Conservation (phyloP, 1,140 invertebrate genomes). For the Helicoverpa armigera region DNA sequence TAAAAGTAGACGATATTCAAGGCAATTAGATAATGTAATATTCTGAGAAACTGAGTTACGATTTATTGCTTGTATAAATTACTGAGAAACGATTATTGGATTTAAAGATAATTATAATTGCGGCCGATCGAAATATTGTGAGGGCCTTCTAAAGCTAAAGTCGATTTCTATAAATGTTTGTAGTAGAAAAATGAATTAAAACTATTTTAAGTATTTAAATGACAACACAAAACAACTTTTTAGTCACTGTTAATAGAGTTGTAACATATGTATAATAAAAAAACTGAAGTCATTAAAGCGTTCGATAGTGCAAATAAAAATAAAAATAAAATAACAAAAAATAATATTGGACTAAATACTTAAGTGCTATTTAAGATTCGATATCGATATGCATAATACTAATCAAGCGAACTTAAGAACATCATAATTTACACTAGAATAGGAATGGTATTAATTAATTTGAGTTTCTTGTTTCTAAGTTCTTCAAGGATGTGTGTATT, state of each 20-base stretch:
- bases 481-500: conserved; percentile 35
- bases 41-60: neutral
- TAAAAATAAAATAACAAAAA: conserved; percentile 4
- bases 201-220: no score
- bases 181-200: no score
- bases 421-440: conserved; percentile 58
- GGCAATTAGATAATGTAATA: conserved; percentile 1
- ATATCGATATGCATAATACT: conserved; percentile 34
- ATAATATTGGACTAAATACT: conserved; percentile 23
- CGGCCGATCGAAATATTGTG: neutral
- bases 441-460: conserved; percentile 66
- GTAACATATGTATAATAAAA: no score
- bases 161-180: no score
- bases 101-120: conserved; percentile 10
- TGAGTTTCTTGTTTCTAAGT: conserved; percentile 63
- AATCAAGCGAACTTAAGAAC: conserved; percentile 54
- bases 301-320: neutral
- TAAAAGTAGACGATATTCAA: neutral
- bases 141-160: neutral
- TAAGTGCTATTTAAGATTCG: conserved; percentile 24
- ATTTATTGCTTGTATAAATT: neutral
- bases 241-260: no score
- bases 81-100: conserved; percentile 5
- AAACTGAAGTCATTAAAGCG: no score
- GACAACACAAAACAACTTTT: no score